These are phyloP conservation scores for Aradus depressus DNA, from an alignment of 2,888 invertebrate species.

Conservation along the genomic window DNA sequence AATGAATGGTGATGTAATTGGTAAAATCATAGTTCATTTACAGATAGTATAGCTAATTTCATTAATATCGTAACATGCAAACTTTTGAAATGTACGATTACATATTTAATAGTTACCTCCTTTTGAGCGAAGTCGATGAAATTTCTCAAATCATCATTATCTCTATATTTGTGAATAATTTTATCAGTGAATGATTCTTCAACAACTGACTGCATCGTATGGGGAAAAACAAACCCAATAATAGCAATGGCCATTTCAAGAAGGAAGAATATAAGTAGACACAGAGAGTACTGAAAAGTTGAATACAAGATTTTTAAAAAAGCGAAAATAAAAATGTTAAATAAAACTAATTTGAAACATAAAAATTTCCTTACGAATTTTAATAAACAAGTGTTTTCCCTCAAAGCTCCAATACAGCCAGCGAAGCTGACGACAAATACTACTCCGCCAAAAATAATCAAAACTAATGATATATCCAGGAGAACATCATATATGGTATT, in stretches of 20 bases:
- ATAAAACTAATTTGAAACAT: background rate
- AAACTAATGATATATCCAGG: constrained; percentile 78
- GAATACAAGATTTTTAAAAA: constrained; percentile 1
- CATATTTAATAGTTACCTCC: too few species aligned
- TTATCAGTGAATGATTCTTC: constrained; percentile 82
- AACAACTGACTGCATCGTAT: constrained; percentile 70
- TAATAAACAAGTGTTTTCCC: constrained; percentile 84
- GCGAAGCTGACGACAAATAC: constrained; percentile 91
- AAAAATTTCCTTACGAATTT: constrained; percentile 64
- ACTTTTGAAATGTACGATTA: too few species aligned
- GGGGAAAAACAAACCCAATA: constrained; percentile 86
- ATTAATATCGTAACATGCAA: too few species aligned
- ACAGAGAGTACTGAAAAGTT: constrained; percentile 70
- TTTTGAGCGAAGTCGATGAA: constrained; percentile 91
- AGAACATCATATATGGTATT: constrained; percentile 83
- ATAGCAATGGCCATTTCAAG: constrained; percentile 86
- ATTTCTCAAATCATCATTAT: constrained; percentile 86
- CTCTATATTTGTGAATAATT: constrained; percentile 82
- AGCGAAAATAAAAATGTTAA: background rate
- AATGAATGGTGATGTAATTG: too few species aligned
- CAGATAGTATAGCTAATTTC: too few species aligned
- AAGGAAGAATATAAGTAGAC: constrained; percentile 75
- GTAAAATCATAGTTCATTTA: too few species aligned
- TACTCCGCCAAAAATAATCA: constrained; percentile 78
- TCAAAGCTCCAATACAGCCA: constrained; percentile 78